Conservation (phyloP, 92 coral and sea anemone genomes). For the Palythoa heliodiscus region DNA sequence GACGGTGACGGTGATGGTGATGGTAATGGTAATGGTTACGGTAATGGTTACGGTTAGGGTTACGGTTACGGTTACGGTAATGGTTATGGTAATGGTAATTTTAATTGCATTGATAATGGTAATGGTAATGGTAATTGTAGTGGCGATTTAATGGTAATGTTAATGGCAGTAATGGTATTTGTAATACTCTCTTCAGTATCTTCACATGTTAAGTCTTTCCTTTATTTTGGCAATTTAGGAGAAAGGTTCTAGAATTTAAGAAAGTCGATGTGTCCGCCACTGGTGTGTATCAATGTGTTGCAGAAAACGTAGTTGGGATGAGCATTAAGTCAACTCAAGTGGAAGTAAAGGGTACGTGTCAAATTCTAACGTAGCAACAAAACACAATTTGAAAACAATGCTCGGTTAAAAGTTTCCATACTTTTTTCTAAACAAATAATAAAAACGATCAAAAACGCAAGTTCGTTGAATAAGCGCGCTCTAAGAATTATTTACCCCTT, state of each 20-base stretch:
- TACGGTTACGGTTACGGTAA: too few relatives aligned
- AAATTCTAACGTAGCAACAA: neutral
- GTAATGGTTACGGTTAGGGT: too few relatives aligned
- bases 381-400: neutral
- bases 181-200: neutral
- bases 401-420: neutral
- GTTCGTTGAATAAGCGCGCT: too few relatives aligned
- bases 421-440: neutral
- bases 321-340: neutral
- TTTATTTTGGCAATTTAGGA: neutral
- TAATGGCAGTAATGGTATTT: neutral
- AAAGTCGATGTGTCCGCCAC: neutral
- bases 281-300: constrained; percentile 29
- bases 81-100: too few relatives aligned
- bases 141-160: too few relatives aligned
- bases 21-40: too few relatives aligned
- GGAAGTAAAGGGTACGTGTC: neutral
- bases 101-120: too few relatives aligned
- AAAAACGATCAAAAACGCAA: neutral
- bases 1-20: too few relatives aligned
- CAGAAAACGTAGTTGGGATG: constrained; percentile 10
- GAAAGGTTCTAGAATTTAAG: neutral
- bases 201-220: neutral
- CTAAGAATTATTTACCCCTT: too few relatives aligned
- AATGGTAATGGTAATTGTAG: too few relatives aligned